Base-by-base conservation (phyloP, 2,888 invertebrate genomes). In the Mimachlamys varia region DNA sequence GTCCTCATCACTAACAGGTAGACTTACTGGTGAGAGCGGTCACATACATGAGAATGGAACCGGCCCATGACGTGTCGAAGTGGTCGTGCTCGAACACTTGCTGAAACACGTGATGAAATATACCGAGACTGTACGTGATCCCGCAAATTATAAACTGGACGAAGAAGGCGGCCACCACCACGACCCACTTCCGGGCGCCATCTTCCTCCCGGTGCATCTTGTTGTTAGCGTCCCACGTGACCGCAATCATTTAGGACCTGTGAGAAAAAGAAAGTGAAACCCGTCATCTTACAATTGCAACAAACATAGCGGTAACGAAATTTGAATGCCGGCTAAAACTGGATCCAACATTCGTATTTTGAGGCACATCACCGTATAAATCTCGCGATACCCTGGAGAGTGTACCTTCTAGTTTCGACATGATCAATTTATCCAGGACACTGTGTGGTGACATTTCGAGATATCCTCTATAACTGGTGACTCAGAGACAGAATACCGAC, bases 71-170 rank as follows among this genome's bases (percentile, higher is more conserved):
- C 27, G 96, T 95, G 91, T 96, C 95, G 92, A 96, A 96, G 90
- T 95, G 95, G 88, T 94, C 94, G 89, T 94, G 93, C 13, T 94
- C 93, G 89, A 95, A 96, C 19, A 95, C 94, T 91, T 95, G 95
- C 89, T 94, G 94, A 90, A 96, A 95, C 55, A 95, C 93, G 27
- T 95, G 94, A 62, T 96, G 96, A 92, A 95, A 95, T n/a, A 96
- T 94, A 0, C 96, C 96, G 12, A 95, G 92, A 91, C 95, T 95
- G 94, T 96, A 96, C 12, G 95, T 95, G 62, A 95, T 95, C 7
- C 96, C 96, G 91, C 96, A 96, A n/a, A 95, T 92, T 88, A 96
- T 95, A 90, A 95, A 95, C 94, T 95, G 95, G 53, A 94, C 94
- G 90, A 95, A 94, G 92, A 96, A 96, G n/a, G 95, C 95, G 19